A percentile compares a stretch with the other conserved stretches of the same genome.
phyloP scores from a whole-genome alignment of 92 coral and sea anemone genomes.

The Galaxea fascicularis region DNA sequence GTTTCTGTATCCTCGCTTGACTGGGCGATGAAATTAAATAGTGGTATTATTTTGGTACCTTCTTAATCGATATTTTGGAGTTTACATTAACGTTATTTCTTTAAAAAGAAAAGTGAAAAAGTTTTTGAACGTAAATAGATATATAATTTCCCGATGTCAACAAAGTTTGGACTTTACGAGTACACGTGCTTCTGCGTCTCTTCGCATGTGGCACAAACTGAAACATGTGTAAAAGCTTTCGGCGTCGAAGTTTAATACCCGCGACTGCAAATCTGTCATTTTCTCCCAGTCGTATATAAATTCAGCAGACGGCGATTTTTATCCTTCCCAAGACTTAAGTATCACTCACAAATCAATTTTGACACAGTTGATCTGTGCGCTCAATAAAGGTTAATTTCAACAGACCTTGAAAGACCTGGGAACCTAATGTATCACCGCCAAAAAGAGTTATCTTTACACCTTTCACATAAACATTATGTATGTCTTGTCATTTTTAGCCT shows the following conservation, averaged over 20 bases:
- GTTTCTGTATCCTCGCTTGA: background rate
- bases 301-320: background rate
- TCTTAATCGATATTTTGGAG: background rate
- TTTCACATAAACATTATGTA: too few relatives aligned
- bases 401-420: too few relatives aligned
- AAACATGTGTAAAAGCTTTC: background rate
- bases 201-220: conserved; percentile 9
- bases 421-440: too few relatives aligned
- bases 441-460: too few relatives aligned
- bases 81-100: background rate
- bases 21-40: conserved; percentile 38
- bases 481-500: too few relatives aligned
- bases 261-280: background rate
- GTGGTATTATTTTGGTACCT: conserved; percentile 11
- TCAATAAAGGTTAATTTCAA: too few relatives aligned
- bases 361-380: too few relatives aligned
- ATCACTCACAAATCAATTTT: too few relatives aligned
- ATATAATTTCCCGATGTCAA: background rate
- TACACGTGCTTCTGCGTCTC: conserved; percentile 14
- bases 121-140: background rate
- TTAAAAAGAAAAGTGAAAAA: background rate
- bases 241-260: background rate
- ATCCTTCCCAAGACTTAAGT: too few relatives aligned
- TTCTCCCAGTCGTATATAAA: background rate
- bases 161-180: background rate